Conservation (phyloP, 2,888 invertebrate genomes). For the Pollenia labialis region DNA sequence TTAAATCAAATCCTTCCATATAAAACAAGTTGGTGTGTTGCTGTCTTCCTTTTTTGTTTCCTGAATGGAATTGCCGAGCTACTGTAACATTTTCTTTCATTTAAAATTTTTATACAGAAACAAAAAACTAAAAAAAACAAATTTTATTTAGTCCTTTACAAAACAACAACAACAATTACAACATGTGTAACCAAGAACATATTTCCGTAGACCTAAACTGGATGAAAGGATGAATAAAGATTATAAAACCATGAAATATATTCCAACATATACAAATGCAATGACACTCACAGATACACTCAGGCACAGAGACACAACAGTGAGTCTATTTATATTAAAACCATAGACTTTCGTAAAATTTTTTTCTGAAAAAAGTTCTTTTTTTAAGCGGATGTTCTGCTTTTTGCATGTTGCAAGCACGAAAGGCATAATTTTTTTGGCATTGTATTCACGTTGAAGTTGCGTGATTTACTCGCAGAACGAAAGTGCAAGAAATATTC, state of each 20-base stretch:
- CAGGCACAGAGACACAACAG: background rate
- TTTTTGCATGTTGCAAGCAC: slow-evolving; percentile 6
- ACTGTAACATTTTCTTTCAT: slow-evolving; percentile 32
- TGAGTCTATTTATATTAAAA: background rate
- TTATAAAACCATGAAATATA: slow-evolving; percentile 58
- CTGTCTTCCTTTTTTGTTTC: background rate
- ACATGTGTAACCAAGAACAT: slow-evolving; percentile 56
- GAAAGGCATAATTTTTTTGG: slow-evolving; percentile 17
- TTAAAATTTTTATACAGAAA: slow-evolving; percentile 6
- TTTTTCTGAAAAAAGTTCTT: background rate
- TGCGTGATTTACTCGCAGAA: slow-evolving; percentile 34
- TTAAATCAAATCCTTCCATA: slow-evolving; percentile 56
- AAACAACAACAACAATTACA: slow-evolving; percentile 25
- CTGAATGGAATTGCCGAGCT: background rate
- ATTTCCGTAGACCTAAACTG: slow-evolving; percentile 58
- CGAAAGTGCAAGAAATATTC: slow-evolving; percentile 10
- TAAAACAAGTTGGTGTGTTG: slow-evolving; percentile 4
- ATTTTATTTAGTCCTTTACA: slow-evolving; percentile 32
- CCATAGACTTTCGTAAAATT: background rate
- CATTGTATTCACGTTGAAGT: slow-evolving; percentile 32
- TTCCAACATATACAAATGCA: slow-evolving; percentile 11
- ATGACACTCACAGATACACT: background rate
- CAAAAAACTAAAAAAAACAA: slow-evolving; percentile 11
- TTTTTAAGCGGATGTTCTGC: slow-evolving; percentile 20
- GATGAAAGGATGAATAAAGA: slow-evolving; percentile 49